These are phyloP conservation scores for Mobula birostris DNA, from an alignment of 2,113 vertebrate genomes.

Conservation along the genomic window DNA sequence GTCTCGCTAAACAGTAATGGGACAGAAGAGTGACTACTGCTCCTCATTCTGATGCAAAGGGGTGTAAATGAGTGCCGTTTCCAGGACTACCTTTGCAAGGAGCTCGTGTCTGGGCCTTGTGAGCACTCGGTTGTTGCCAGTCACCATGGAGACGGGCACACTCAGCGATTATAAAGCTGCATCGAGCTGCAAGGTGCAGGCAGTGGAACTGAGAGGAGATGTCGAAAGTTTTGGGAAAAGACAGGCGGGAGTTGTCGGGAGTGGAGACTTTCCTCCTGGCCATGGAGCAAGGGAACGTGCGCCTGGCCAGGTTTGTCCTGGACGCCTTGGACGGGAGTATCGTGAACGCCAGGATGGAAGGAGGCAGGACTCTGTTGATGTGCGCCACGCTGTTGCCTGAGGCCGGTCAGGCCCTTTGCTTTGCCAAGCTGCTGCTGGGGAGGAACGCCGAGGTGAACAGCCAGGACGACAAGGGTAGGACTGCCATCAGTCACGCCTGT, in stretches of 20 bases:
- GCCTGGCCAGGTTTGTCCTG: constrained; percentile 79
- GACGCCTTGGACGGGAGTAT: constrained; percentile 79
- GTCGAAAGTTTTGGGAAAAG: constrained; percentile 78
- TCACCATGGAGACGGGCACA: constrained; percentile 39
- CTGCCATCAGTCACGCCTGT: constrained; percentile 73
- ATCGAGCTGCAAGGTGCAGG: constrained; percentile 39
- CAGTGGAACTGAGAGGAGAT: constrained; percentile 48
- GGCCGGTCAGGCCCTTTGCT: constrained; percentile 60
- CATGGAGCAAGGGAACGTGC: constrained; percentile 77
- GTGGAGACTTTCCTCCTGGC: constrained; percentile 80
- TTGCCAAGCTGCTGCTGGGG: constrained; percentile 71
- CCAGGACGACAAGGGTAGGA: constrained; percentile 71
- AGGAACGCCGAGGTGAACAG: constrained; percentile 75
- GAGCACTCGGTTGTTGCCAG: background rate
- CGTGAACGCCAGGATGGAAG: constrained; percentile 75
- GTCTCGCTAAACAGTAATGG: too few species aligned
- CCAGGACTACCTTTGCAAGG: background rate
- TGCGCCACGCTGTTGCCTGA: constrained; percentile 70
- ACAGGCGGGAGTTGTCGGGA: constrained; percentile 64
- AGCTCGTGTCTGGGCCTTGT: background rate
- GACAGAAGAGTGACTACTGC: too few species aligned
- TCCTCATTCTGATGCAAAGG: background rate
- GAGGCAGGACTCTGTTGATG: constrained; percentile 77
- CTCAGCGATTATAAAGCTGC: constrained; percentile 45
- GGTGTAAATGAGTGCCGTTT: background rate